Base-by-base conservation (phyloP, 2,888 invertebrate genomes). In the Mechanitis messenoides region DNA sequence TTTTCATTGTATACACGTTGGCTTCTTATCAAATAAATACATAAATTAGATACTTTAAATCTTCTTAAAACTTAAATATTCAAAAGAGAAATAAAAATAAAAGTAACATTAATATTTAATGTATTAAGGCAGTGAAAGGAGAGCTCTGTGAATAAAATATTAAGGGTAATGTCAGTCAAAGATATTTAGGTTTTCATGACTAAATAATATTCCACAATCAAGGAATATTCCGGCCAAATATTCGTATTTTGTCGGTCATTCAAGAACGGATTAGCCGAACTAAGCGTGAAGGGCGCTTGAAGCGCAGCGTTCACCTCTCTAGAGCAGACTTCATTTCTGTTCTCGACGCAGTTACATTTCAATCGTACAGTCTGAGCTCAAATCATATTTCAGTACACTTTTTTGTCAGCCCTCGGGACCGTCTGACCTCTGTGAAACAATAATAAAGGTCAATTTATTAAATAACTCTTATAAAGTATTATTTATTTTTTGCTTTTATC, bases 231-330 rank as follows among this genome's bases (percentile, higher is more conserved):
- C 11, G 33, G 3, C 47, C 11, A 60, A 54, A 46, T 11, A 61
- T 45, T 28, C 50, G 54, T 50, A 61, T 55, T 7, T 67, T 59
- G 55, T 60, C 66, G 66, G 63, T 62, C 65, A 58, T 63, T 66
- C 59, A 31, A 61, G 60, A 60, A 45, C 53, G 53, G 45, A 62
- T 61, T 47, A 53, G 56, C 38, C 38, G 38, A 56, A 55, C 12
- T 63, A 59, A 73, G 69, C 74, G 72, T 72, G 73, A 77, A 78
- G 76, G 77, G 76, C 77, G 73, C 72, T 35, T 59, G 59, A 59
- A 59, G n/a, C 56, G 45, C n/a, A 58, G 57, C 33, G 38, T 33
- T 63, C 42, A 46, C 56, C 60, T 62, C 35, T 62, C 53, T 45
- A 55, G 56, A 59, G 20, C 60, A 58, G 55, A 55, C 47, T 50